Conservation (phyloP, 2,113 vertebrate species). For the Rhodinocichla rosea region DNA sequence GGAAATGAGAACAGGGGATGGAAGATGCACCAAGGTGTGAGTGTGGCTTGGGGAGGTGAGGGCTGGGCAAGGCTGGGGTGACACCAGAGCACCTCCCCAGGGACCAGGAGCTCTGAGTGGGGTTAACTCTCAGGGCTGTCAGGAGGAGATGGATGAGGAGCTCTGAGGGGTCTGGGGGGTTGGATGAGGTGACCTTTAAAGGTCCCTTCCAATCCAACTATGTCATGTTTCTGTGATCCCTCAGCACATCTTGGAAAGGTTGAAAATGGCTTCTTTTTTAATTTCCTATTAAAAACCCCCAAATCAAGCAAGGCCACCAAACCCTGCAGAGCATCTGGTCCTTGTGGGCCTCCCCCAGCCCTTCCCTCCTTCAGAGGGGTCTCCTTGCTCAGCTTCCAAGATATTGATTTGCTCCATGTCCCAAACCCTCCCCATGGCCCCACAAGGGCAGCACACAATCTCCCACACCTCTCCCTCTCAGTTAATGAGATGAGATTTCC, state of each 20-base stretch:
- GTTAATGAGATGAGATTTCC: not conserved
- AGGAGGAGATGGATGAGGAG: not conserved
- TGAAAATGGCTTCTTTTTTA: not conserved
- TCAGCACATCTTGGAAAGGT: not conserved
- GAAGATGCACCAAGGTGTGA: not conserved
- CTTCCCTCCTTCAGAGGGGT: not conserved
- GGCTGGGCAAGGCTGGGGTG: not conserved
- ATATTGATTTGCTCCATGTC: fast-evolving
- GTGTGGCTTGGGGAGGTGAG: not conserved
- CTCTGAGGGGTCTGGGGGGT: not conserved
- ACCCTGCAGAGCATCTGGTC: not conserved
- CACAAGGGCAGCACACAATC: not conserved
- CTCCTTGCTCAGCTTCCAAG: not conserved
- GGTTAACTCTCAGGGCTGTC: not conserved
- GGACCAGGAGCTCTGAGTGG: not conserved
- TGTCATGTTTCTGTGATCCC: not conserved
- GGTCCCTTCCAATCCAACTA: fast-evolving
- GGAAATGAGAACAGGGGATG: fast-evolving
- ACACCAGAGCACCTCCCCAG: not conserved
- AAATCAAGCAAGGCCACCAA: not conserved
- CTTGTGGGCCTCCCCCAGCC: not conserved
- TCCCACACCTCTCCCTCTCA: too few relatives aligned
- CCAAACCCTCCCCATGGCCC: not conserved
- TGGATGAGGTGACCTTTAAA: not conserved
- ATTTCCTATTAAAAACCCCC: not conserved